Conservation (phyloP, 2,113 vertebrate species). For the Psephotus haematonotus region DNA sequence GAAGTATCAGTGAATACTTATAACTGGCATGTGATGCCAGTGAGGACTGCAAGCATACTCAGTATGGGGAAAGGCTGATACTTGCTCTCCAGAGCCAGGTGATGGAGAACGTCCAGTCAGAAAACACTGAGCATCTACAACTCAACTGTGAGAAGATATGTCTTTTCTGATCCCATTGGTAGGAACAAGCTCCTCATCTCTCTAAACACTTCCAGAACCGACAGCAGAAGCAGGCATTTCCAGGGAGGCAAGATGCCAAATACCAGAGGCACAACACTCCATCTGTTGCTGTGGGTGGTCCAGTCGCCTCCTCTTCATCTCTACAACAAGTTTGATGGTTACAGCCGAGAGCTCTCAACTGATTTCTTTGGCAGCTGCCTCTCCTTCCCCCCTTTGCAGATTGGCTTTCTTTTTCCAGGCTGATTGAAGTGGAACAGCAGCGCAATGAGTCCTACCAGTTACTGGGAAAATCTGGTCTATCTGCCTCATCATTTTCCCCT, state of each 20-base stretch:
- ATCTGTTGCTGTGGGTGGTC: constrained; percentile 47
- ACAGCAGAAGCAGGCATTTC: constrained; percentile 4
- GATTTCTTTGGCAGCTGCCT: background rate
- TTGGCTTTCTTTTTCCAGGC: background rate
- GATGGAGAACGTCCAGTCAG: background rate
- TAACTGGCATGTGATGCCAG: background rate
- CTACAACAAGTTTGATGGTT: background rate
- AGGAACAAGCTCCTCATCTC: background rate
- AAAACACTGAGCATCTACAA: background rate
- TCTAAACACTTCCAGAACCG: background rate
- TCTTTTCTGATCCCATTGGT: background rate
- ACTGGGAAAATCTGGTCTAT: background rate
- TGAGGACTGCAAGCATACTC: fast-evolving
- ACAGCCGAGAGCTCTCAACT: background rate
- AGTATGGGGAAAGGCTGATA: fast-evolving
- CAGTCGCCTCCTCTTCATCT: constrained; percentile 33
- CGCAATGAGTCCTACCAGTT: background rate
- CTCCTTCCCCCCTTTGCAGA: background rate
- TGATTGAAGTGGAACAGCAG: background rate
- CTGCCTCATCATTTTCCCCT: background rate
- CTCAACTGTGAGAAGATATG: background rate
- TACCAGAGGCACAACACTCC: constrained; percentile 7
- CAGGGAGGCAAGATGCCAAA: constrained; percentile 22
- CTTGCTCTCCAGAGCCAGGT: background rate
- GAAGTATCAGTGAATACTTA: background rate